Conservation (phyloP, 2,888 invertebrate species). For the Cetonia aurata region DNA sequence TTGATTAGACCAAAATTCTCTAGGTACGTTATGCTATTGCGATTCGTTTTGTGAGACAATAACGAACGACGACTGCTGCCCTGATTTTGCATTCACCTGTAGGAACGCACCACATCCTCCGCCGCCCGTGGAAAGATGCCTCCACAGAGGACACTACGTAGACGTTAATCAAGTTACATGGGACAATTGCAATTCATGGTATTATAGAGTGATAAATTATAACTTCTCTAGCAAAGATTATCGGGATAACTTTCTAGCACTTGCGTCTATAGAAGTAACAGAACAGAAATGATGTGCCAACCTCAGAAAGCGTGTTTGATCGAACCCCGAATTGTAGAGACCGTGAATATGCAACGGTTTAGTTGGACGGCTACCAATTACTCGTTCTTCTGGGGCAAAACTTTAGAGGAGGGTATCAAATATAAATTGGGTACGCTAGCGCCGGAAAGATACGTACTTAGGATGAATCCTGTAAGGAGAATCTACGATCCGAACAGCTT, state of each 20-base stretch:
- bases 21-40: constrained; percentile 92
- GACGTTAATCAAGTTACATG: constrained; percentile 70
- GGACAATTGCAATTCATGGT: constrained; percentile 84
- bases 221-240: neutral
- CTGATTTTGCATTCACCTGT: constrained; percentile 87
- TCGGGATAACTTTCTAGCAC: constrained; percentile 65
- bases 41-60: constrained; percentile 88
- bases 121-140: constrained; percentile 60
- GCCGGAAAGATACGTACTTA: constrained; percentile 67
- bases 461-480: constrained; percentile 72
- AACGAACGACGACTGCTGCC: constrained; percentile 87
- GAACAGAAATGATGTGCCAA: constrained; percentile 73
- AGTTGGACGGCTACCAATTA: constrained; percentile 89
- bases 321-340: constrained; percentile 75
- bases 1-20: neutral
- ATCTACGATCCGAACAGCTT: constrained; percentile 73
- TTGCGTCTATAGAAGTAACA: constrained; percentile 66
- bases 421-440: constrained; percentile 75
- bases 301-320: constrained; percentile 80
- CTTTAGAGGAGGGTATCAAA: constrained; percentile 82
- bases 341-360: constrained; percentile 73
- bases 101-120: constrained; percentile 64
- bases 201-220: constrained; percentile 52
- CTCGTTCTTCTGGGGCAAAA: constrained; percentile 85
- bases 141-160: constrained; percentile 69